A percentile compares a stretch with the other conserved stretches of the same genome.
phyloP scores from a whole-genome alignment of 2,888 invertebrate species.

The Xiphydria camelus region DNA sequence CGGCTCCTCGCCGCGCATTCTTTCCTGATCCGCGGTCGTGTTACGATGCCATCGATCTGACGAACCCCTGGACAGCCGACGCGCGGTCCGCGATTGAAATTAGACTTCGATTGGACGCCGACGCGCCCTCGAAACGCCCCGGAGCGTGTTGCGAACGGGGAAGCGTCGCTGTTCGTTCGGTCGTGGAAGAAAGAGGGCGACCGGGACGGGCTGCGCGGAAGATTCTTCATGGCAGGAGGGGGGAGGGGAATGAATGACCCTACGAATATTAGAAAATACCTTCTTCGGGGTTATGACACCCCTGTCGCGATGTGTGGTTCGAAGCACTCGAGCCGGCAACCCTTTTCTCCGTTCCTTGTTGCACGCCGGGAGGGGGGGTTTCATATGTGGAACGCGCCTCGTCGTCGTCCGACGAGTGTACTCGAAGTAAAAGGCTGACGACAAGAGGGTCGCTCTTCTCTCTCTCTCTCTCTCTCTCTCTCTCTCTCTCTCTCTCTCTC shows the following conservation, averaged over 20 bases:
- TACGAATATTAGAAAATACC: constrained; percentile 49
- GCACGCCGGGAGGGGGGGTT: constrained; percentile 7
- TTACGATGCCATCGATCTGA: constrained; percentile 53
- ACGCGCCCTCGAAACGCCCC: too few relatives aligned
- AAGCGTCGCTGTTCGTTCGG: too few relatives aligned
- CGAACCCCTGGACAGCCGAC: constrained; percentile 29
- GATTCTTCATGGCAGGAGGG: too few relatives aligned
- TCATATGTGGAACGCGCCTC: constrained; percentile 22
- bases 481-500: too few relatives aligned
- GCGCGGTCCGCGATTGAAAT: constrained; percentile 12
- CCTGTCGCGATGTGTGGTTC: constrained; percentile 54
- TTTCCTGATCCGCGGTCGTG: constrained; percentile 42
- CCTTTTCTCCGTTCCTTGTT: constrained; percentile 40
- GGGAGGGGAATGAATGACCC: constrained; percentile 36
- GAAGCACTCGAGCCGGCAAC: constrained; percentile 56
- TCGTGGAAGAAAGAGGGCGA: too few relatives aligned
- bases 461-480: too few relatives aligned
- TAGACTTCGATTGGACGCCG: constrained; percentile 4
- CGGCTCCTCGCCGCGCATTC: constrained; percentile 28
- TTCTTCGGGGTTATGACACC: constrained; percentile 42
- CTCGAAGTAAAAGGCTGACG: too few relatives aligned
- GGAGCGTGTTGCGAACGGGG: too few relatives aligned
- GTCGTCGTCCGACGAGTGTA: not conserved
- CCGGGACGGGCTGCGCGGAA: too few relatives aligned
- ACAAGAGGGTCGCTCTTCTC: too few relatives aligned